phyloP scores from a whole-genome alignment of 1,140 invertebrate species.

The Cecropterus lyciades region DNA sequence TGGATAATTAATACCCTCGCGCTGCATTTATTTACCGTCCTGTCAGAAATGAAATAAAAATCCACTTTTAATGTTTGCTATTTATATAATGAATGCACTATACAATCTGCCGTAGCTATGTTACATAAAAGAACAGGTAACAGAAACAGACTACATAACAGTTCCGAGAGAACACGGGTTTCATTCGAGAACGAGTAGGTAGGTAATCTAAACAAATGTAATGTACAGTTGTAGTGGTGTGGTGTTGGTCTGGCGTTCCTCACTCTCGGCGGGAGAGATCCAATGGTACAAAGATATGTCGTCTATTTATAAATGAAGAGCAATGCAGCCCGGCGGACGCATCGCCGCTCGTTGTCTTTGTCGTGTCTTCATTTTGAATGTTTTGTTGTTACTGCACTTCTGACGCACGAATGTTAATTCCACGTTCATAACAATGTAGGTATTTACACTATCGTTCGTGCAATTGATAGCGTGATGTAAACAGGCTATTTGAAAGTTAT shows the following conservation, averaged over 20 bases:
- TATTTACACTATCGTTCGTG: slow-evolving; percentile 27
- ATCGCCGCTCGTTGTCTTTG: slow-evolving; percentile 52
- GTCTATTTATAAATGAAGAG: slow-evolving; percentile 76
- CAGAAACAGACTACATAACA: slow-evolving; percentile 28
- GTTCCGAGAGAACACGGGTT: slow-evolving; percentile 39
- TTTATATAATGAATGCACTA: slow-evolving; percentile 7
- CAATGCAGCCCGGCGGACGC: slow-evolving; percentile 58
- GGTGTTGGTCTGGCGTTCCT: slow-evolving; percentile 61
- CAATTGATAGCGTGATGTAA: slow-evolving; percentile 25
- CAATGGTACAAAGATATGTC: slow-evolving; percentile 73
- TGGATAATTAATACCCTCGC: too few relatives aligned
- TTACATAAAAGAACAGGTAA: slow-evolving; percentile 25
- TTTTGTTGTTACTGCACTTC: slow-evolving; percentile 40
- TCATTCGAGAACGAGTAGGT: slow-evolving; percentile 47
- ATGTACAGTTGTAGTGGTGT: slow-evolving; percentile 49
- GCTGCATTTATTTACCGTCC: too few relatives aligned
- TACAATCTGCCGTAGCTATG: slow-evolving; percentile 7
- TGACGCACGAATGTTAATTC: slow-evolving; percentile 33
- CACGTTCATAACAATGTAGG: slow-evolving; percentile 15
- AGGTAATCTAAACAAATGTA: slow-evolving; percentile 67
- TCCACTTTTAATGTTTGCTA: neutral
- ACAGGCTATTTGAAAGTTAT: slow-evolving; percentile 12
- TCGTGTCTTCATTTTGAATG: slow-evolving; percentile 58
- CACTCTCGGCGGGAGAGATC: slow-evolving; percentile 77
- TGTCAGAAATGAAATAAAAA: neutral